phyloP scores from a whole-genome alignment of 1,140 invertebrate genomes.

The Drosophila takahashii region DNA sequence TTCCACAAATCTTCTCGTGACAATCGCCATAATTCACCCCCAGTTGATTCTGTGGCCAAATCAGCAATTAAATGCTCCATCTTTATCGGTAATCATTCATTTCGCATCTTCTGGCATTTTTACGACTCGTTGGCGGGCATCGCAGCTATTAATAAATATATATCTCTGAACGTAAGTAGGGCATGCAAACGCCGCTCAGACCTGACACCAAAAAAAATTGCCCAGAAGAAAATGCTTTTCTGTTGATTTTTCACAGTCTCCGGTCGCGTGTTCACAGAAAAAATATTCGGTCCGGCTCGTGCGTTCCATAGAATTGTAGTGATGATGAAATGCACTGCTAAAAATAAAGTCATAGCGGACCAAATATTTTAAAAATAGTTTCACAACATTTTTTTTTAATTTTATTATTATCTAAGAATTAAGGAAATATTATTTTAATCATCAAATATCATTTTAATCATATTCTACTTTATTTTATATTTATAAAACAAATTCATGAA shows the following conservation, averaged over 20 bases:
- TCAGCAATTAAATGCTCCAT: conserved; percentile 37
- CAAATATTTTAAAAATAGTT: neutral
- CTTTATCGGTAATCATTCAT: conserved; percentile 40
- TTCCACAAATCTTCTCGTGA: conserved; percentile 22
- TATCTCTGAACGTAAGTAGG: conserved; percentile 56
- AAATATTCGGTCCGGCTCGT: conserved; percentile 45
- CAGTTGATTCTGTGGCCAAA: conserved; percentile 22
- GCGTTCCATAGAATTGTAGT: conserved; percentile 42
- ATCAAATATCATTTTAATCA: neutral
- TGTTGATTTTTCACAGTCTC: conserved; percentile 70
- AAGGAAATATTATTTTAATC: too few species aligned
- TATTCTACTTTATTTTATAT: neutral
- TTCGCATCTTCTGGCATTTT: conserved; percentile 37
- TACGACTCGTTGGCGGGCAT: conserved; percentile 30
- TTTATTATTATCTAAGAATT: too few species aligned
- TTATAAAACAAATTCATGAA: too few species aligned
- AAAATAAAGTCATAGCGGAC: neutral
- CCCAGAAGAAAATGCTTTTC: conserved; percentile 40
- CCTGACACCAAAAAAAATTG: conserved; percentile 40
- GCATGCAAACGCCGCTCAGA: conserved; percentile 64
- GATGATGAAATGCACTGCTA: conserved; percentile 17
- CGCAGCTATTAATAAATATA: conserved; percentile 52
- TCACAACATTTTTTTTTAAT: too few species aligned
- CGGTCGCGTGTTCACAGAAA: conserved; percentile 63
- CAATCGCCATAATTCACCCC: conserved; percentile 28